These are phyloP conservation scores for Trichomycterus rosablanca DNA, from an alignment of 2,113 vertebrate genomes.

Conservation along the genomic window DNA sequence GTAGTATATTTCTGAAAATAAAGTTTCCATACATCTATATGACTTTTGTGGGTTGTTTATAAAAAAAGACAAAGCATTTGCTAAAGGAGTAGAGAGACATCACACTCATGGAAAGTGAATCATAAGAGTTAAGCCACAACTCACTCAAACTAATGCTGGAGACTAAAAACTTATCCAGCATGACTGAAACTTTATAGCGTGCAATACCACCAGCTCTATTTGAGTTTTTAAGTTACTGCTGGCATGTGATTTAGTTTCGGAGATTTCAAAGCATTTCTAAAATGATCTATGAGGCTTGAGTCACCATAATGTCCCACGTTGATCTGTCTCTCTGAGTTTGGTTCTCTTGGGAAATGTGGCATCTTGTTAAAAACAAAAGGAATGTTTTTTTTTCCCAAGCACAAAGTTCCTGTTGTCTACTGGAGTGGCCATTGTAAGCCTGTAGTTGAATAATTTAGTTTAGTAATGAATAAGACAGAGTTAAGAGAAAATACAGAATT, in stretches of 20 bases:
- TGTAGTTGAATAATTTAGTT: slow-evolving; percentile 48
- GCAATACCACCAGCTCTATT: slow-evolving; percentile 59
- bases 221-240: slow-evolving; percentile 48
- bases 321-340: slow-evolving; percentile 34
- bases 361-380: slow-evolving; percentile 47
- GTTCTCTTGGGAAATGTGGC: slow-evolving; percentile 45
- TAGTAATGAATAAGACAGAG: slow-evolving; percentile 56
- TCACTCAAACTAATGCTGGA: slow-evolving; percentile 51
- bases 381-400: slow-evolving; percentile 50
- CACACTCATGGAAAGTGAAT: slow-evolving; percentile 7
- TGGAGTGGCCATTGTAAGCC: slow-evolving; percentile 52
- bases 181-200: slow-evolving; percentile 61
- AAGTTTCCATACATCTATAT: too few species aligned
- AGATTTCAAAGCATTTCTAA: slow-evolving; percentile 46
- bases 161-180: slow-evolving; percentile 56
- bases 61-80: not conserved
- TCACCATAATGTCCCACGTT: slow-evolving; percentile 28
- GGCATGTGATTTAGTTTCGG: slow-evolving; percentile 41
- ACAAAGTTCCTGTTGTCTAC: slow-evolving; percentile 46
- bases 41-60: not conserved
- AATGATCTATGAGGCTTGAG: slow-evolving; percentile 44
- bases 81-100: not conserved
- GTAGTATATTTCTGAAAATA: too few species aligned
- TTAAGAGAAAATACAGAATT: slow-evolving; percentile 50
- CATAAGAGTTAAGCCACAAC: slow-evolving; percentile 45